Evolutionary conservation across 92 coral and sea anemone species (phyloP).

Genomic region (Nematostella vectensis): DNA sequence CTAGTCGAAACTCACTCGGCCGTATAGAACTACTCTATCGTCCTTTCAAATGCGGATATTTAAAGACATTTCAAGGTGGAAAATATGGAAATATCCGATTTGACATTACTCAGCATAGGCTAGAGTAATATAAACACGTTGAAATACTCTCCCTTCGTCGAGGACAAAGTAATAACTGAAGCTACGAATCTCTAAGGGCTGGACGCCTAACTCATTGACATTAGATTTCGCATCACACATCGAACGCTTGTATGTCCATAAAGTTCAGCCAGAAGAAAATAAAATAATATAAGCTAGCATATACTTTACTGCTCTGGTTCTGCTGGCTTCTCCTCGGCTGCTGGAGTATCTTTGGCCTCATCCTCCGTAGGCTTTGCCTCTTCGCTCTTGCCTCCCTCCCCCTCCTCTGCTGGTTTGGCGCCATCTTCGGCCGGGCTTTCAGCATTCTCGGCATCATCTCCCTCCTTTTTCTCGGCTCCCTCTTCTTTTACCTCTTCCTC

Average conservation of each 20-base stretch:
- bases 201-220: constrained; percentile 38
- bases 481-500: constrained; percentile 35
- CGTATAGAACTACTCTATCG: neutral
- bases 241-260: constrained; percentile 44
- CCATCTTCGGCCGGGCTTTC: constrained; percentile 54
- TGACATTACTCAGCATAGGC: neutral
- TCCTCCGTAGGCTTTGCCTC: constrained; percentile 31
- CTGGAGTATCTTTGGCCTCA: constrained; percentile 13
- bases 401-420: constrained; percentile 58
- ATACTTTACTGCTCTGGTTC: constrained; percentile 38
- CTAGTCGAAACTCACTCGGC: neutral
- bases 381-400: constrained; percentile 25
- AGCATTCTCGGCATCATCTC: constrained; percentile 33
- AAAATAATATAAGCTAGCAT: constrained; percentile 13
- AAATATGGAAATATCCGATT: neutral
- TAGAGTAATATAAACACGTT: constrained; percentile 1
- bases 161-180: constrained; percentile 30
- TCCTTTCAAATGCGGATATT: neutral
- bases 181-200: constrained; percentile 21
- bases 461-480: constrained; percentile 40
- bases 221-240: constrained; percentile 41
- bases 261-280: constrained; percentile 12
- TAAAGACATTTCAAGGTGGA: constrained; percentile 2
- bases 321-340: constrained; percentile 17
- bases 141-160: neutral